phyloP scores from a whole-genome alignment of 2,888 invertebrate species.

The Melanargia galathea region DNA sequence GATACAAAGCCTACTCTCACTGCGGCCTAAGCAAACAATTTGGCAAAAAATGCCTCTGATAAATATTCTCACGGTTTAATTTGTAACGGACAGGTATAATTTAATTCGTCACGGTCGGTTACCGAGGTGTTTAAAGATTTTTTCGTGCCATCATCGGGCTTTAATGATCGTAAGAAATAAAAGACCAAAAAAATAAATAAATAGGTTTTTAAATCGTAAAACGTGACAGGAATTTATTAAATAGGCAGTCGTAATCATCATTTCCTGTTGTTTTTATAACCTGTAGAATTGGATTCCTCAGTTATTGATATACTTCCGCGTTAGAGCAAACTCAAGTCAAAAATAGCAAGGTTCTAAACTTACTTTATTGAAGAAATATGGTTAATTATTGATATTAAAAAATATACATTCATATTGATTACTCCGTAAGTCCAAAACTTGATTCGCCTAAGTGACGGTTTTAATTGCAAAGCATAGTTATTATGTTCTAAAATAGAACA shows the following conservation, averaged over 20 bases:
- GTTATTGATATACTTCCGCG: background rate
- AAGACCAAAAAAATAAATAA: conserved; percentile 15
- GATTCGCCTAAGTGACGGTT: background rate
- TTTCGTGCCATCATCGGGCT: conserved; percentile 29
- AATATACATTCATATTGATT: no score
- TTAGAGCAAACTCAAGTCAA: background rate
- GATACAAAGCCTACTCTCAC: conserved; percentile 45
- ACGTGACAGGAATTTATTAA: background rate
- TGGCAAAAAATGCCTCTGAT: conserved; percentile 42
- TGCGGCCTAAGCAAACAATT: conserved; percentile 35
- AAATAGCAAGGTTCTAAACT: background rate
- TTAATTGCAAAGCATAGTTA: background rate
- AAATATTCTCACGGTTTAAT: conserved; percentile 68
- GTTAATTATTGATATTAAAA: no score
- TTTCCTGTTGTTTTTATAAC: background rate
- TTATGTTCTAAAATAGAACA: background rate
- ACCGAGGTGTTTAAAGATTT: conserved; percentile 53
- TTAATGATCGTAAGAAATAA: conserved; percentile 24
- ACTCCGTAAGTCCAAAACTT: background rate
- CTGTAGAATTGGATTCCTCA: background rate
- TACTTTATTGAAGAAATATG: background rate
- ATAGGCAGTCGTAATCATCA: conserved; percentile 7
- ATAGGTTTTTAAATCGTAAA: conserved; percentile 4
- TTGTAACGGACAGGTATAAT: conserved; percentile 64
- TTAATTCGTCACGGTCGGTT: conserved; percentile 66